These are phyloP conservation scores for Erebia epiphron DNA, from an alignment of 2,888 invertebrate genomes.

Conservation along the genomic window DNA sequence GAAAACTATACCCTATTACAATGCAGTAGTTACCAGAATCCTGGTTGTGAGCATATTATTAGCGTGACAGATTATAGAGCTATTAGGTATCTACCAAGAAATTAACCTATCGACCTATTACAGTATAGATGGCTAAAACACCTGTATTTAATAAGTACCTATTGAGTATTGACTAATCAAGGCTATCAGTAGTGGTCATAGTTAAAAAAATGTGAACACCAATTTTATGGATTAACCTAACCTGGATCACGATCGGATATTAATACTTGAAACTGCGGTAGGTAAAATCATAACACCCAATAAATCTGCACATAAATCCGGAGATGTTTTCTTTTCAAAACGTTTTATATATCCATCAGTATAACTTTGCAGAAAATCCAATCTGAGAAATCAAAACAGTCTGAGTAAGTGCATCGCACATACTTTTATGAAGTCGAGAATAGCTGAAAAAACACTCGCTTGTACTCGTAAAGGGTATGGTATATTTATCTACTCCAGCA, in stretches of 20 bases:
- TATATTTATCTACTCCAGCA: too few relatives aligned
- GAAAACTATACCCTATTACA: constrained; percentile 29
- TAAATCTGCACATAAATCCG: constrained; percentile 35
- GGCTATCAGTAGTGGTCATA: constrained; percentile 48
- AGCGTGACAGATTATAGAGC: constrained; percentile 52
- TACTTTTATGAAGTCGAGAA: constrained; percentile 44
- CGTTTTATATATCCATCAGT: constrained; percentile 40
- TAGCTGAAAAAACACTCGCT: constrained; percentile 46
- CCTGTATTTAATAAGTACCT: constrained; percentile 57
- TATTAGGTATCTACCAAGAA: constrained; percentile 56
- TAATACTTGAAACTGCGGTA: constrained; percentile 33
- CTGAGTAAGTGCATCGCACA: constrained; percentile 44
- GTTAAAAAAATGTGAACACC: background rate
- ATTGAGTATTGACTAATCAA: constrained; percentile 52
- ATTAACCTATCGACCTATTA: constrained; percentile 76
- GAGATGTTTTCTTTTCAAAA: constrained; percentile 38
- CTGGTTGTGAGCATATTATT: background rate
- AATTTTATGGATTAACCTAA: background rate
- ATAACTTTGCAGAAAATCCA: constrained; percentile 43
- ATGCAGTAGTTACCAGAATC: constrained; percentile 9
- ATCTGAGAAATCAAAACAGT: constrained; percentile 46
- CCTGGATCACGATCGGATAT: constrained; percentile 14
- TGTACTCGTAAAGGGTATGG: constrained; percentile 40
- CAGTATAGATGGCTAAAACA: constrained; percentile 61
- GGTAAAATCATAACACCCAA: constrained; percentile 31